Conservation (phyloP, 2,797 vertebrate genomes). For the Sparidentex hasta region DNA sequence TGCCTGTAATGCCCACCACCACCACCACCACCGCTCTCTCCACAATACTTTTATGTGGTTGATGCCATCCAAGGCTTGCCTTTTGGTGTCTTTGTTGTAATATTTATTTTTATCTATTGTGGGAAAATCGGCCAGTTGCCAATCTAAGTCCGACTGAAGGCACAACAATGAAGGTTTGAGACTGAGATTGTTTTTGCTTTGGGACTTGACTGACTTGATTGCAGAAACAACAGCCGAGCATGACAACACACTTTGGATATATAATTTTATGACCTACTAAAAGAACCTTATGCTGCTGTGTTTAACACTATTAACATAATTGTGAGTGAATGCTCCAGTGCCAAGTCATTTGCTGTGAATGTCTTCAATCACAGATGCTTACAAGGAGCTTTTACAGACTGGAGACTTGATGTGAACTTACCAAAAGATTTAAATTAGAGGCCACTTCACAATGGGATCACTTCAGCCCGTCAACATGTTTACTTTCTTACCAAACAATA, state of each 20-base stretch:
- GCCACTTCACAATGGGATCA: too few species aligned
- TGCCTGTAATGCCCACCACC: constrained; percentile 21
- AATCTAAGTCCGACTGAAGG: background rate
- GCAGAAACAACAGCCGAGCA: background rate
- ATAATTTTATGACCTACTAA: background rate
- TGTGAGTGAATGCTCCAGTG: background rate
- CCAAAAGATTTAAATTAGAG: background rate
- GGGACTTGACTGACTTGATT: background rate
- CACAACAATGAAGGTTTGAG: background rate
- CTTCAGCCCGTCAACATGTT: too few species aligned
- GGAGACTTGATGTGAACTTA: background rate
- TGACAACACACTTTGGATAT: background rate
- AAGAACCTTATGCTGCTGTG: background rate
- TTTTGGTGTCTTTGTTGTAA: background rate
- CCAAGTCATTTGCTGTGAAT: background rate
- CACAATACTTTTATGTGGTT: constrained; percentile 7
- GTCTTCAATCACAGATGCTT: background rate
- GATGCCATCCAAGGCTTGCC: background rate
- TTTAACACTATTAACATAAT: background rate
- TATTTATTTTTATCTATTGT: background rate
- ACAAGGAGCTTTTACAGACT: background rate
- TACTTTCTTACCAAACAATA: too few species aligned
- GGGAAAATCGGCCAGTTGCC: background rate
- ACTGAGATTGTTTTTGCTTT: background rate
- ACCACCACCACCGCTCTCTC: constrained; percentile 1